Conservation (phyloP, 2,113 vertebrate species). For the Gambusia holbrooki region DNA sequence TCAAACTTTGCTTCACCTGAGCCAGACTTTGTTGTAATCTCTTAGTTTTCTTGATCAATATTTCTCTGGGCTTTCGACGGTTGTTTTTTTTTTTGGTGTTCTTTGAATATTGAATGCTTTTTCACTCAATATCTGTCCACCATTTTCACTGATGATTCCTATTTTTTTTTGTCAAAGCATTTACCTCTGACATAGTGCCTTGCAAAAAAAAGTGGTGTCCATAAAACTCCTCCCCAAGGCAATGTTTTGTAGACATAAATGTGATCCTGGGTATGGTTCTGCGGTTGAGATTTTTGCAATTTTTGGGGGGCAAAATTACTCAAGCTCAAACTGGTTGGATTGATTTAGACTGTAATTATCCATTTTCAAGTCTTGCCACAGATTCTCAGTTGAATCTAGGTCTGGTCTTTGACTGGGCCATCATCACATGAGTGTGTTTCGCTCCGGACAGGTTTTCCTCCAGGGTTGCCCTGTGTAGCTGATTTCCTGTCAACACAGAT, state of each 20-base stretch:
- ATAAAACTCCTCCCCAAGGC: too few species aligned
- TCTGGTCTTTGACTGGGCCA: neutral
- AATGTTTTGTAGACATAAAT: too few species aligned
- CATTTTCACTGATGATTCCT: neutral
- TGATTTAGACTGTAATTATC: neutral
- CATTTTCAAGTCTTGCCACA: neutral
- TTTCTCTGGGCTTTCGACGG: neutral
- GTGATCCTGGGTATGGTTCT: too few species aligned
- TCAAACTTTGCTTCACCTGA: neutral
- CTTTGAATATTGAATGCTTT: neutral
- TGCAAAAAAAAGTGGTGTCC: neutral
- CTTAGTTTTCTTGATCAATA: neutral
- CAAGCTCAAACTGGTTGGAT: neutral
- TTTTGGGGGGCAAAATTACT: neutral
- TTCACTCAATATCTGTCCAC: neutral
- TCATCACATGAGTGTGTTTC: neutral
- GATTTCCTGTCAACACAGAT: neutral
- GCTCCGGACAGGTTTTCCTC: neutral
- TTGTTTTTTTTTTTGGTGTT: neutral
- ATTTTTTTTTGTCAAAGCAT: neutral
- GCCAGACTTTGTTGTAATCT: neutral
- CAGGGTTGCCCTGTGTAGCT: neutral
- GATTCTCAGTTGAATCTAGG: neutral
- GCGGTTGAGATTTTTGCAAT: too few species aligned
- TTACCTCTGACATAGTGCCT: neutral